A percentile compares a stretch with the other conserved stretches of the same genome.
Conservation (phyloP, 2,797 vertebrate genomes). For the Mallotus villosus region DNA sequence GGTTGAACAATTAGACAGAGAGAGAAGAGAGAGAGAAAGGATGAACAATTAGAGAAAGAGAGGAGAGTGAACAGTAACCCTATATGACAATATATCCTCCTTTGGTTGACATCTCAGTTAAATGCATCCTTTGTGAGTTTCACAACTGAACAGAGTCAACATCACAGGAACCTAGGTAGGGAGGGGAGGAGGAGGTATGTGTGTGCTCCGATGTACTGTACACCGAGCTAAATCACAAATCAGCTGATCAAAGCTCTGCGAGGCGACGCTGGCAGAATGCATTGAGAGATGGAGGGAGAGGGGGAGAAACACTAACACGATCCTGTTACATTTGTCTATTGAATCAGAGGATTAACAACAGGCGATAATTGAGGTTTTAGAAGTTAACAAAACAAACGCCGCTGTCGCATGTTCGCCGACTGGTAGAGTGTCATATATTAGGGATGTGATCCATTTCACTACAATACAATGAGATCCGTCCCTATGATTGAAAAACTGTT, state of each 20-base stretch:
- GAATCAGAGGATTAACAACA: constrained; percentile 70
- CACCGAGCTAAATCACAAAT: constrained; percentile 70
- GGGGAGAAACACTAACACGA: constrained; percentile 52
- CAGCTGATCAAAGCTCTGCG: constrained; percentile 77
- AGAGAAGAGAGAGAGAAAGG: background rate
- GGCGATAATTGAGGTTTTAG: constrained; percentile 70
- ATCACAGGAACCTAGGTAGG: constrained; percentile 71
- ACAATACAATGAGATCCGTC: constrained; percentile 54
- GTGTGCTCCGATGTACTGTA: constrained; percentile 67
- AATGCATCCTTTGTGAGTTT: constrained; percentile 66
- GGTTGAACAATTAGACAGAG: background rate
- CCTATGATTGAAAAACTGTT: constrained; percentile 55
- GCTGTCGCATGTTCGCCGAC: constrained; percentile 12
- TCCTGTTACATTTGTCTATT: constrained; percentile 69
- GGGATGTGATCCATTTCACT: constrained; percentile 17
- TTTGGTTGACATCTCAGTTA: constrained; percentile 58
- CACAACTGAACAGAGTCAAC: constrained; percentile 68
- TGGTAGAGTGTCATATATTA: constrained; percentile 22
- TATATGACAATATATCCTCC: constrained; percentile 18
- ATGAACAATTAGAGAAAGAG: background rate
- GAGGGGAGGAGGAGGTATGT: constrained; percentile 29
- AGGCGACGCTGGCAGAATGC: constrained; percentile 64
- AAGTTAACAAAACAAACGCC: constrained; percentile 61
- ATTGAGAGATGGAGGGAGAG: constrained; percentile 65
- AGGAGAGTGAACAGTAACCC: constrained; percentile 25